Conservation (phyloP, 1,140 invertebrate genomes). For the Drosophila sechellia region DNA sequence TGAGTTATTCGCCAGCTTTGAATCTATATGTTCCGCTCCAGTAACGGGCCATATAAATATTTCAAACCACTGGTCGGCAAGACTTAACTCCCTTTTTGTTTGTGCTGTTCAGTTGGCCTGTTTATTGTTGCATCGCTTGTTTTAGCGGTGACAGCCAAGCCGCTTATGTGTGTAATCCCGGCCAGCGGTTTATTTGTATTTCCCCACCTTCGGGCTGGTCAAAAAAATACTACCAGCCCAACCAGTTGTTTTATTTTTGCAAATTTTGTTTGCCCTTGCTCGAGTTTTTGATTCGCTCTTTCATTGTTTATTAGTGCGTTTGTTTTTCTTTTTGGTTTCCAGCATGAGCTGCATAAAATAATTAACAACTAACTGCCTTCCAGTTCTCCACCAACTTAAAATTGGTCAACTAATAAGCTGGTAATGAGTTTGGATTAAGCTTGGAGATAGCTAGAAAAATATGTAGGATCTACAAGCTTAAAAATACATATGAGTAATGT, state of each 20-base stretch:
- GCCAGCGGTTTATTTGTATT: constrained; percentile 64
- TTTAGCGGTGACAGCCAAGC: constrained; percentile 54
- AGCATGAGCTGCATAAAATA: constrained; percentile 3
- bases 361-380: constrained; percentile 2
- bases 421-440: constrained; percentile 10
- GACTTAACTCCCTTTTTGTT: constrained; percentile 41
- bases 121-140: constrained; percentile 41
- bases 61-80: constrained; percentile 40
- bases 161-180: constrained; percentile 68
- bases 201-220: constrained; percentile 8
- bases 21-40: constrained; percentile 50
- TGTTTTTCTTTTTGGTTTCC: background rate
- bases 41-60: constrained; percentile 61
- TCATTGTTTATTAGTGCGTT: constrained; percentile 3
- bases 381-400: background rate
- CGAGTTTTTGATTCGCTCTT: constrained; percentile 17
- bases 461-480: too few relatives aligned
- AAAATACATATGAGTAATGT: too few relatives aligned
- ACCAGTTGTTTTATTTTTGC: constrained; percentile 32
- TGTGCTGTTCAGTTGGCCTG: constrained; percentile 17
- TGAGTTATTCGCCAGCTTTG: constrained; percentile 49
- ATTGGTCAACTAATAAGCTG: constrained; percentile 7
- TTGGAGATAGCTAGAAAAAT: background rate
- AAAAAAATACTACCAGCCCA: constrained; percentile 33
- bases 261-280: constrained; percentile 14